phyloP scores from a whole-genome alignment of 2,797 vertebrate genomes.

The Galagoides demidoff region DNA sequence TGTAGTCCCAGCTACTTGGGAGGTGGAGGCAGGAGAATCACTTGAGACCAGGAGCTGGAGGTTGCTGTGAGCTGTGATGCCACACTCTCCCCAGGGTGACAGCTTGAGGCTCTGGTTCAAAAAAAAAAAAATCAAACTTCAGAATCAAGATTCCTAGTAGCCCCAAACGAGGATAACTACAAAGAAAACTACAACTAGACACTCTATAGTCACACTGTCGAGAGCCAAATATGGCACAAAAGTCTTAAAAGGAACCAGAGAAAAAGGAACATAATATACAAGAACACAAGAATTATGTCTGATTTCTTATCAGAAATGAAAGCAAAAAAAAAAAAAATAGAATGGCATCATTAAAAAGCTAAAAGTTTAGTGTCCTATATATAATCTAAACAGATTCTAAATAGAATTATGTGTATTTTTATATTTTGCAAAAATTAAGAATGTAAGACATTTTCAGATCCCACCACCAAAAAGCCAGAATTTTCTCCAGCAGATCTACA shows the following conservation, averaged over 20 bases:
- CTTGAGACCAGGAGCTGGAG: no score
- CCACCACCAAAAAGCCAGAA: not conserved
- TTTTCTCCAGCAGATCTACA: not conserved
- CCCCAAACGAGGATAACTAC: not conserved
- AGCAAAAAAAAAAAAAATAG: not conserved
- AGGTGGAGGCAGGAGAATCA: no score
- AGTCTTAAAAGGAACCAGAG: not conserved
- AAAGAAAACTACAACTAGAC: not conserved
- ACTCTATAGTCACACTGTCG: not conserved
- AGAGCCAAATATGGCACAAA: not conserved
- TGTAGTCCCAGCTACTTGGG: no score
- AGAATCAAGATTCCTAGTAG: not conserved
- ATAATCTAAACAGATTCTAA: not conserved
- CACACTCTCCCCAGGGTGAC: no score
- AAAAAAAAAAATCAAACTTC: not conserved
- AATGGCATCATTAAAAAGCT: not conserved
- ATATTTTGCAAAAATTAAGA: not conserved
- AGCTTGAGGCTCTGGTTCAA: no score
- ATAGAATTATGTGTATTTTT: not conserved
- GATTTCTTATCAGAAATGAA: not conserved
- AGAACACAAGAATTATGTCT: not conserved
- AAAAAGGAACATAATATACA: not conserved
- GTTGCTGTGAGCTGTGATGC: no score
- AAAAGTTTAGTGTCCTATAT: not conserved
- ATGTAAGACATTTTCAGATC: not conserved